A percentile compares a stretch with the other conserved stretches of the same genome.
Evolutionary conservation across 2,113 vertebrate genomes (phyloP).

Genomic region (Hydrolagus affinis): DNA sequence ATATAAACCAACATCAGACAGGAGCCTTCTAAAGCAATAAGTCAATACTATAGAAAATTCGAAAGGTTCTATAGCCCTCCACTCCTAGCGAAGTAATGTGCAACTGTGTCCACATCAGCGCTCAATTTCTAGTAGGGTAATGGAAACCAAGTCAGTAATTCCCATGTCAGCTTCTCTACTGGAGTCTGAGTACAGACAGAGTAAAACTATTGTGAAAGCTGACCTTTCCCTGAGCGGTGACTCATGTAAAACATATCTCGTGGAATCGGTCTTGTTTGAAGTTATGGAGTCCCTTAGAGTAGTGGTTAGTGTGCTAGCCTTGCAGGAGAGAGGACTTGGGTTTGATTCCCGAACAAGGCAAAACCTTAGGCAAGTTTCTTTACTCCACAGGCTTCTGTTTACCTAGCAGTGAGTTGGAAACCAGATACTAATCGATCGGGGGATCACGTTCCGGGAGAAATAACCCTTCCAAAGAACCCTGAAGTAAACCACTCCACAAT

Average conservation of each 20-base stretch:
- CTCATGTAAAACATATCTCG: slow-evolving; percentile 15
- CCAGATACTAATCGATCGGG: too few relatives aligned
- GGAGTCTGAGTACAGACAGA: slow-evolving; percentile 14
- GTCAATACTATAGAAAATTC: background rate
- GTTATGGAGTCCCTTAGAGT: background rate
- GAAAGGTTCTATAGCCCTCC: background rate
- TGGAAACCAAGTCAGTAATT: slow-evolving; percentile 1
- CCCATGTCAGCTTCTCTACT: background rate
- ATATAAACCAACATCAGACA: background rate
- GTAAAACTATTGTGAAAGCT: background rate
- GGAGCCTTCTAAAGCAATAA: background rate
- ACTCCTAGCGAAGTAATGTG: background rate
- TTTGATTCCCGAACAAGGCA: too few relatives aligned
- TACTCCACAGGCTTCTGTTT: too few relatives aligned
- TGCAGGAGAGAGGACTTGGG: too few relatives aligned
- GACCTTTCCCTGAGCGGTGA: background rate
- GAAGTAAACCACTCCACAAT: too few relatives aligned
- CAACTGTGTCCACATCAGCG: background rate
- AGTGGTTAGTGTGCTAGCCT: too few relatives aligned
- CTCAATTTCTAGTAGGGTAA: background rate
- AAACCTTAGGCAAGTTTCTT: too few relatives aligned
- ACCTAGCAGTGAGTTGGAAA: too few relatives aligned
- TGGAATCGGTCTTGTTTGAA: background rate
- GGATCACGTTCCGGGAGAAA: too few relatives aligned
- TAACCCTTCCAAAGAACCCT: too few relatives aligned